phyloP scores from a whole-genome alignment of 2,113 vertebrate species.

The Embiotoca jacksoni region DNA sequence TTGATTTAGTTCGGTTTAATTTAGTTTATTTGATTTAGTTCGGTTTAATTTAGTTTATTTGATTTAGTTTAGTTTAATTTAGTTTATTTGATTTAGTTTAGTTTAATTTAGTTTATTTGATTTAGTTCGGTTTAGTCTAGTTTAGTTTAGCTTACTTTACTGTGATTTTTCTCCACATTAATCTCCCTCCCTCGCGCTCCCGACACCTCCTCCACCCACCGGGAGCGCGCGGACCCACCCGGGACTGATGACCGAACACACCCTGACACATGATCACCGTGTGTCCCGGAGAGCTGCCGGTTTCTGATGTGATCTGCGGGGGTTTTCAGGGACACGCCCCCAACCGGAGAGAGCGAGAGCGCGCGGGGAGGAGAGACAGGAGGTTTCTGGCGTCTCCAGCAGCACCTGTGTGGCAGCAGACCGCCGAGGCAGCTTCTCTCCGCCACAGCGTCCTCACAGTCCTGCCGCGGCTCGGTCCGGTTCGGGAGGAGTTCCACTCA shows the following conservation, averaged over 20 bases:
- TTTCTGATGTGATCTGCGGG: not conserved
- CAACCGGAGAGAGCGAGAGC: not conserved
- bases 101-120: too few relatives aligned
- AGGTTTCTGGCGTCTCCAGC: constrained; percentile 41
- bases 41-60: too few relatives aligned
- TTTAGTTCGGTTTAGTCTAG: too few relatives aligned
- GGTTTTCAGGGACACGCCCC: constrained; percentile 45
- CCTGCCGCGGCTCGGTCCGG: not conserved
- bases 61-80: too few relatives aligned
- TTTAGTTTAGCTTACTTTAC: too few relatives aligned
- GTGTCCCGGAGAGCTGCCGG: too few relatives aligned
- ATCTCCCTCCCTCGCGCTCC: not conserved
- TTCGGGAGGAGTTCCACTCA: too few relatives aligned
- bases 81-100: too few relatives aligned
- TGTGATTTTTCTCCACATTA: not conserved
- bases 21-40: too few relatives aligned
- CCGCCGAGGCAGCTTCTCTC: constrained; percentile 30
- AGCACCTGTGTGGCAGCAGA: constrained; percentile 35
- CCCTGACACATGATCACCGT: too few relatives aligned
- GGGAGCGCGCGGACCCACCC: not conserved
- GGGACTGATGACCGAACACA: too few relatives aligned
- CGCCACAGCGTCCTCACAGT: not conserved
- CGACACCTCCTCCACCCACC: not conserved
- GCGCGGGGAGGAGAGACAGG: constrained; percentile 1
- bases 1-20: too few relatives aligned